Percentiles rank a stretch among this genome's conserved stretches.
Evolutionary conservation across 2,113 vertebrate genomes (phyloP).

Genomic region (Colius striatus): DNA sequence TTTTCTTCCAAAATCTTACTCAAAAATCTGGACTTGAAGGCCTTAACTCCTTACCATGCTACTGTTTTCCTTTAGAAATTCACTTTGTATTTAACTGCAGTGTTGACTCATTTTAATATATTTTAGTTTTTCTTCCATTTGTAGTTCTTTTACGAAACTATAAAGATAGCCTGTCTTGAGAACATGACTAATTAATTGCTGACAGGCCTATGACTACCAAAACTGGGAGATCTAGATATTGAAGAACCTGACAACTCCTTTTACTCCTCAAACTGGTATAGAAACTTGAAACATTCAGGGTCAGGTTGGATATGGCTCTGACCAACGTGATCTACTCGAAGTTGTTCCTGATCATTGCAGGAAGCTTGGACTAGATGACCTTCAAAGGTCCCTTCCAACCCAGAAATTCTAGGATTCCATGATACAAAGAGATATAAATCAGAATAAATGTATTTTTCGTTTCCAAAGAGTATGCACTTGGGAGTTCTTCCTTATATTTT

Average conservation of each 20-base stretch:
- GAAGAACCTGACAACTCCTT: background rate
- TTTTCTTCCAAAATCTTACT: background rate
- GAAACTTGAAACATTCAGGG: background rate
- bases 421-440: background rate
- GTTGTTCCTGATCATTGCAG: background rate
- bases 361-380: background rate
- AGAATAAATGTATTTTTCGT: background rate
- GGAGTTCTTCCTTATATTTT: background rate
- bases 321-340: background rate
- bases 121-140: background rate
- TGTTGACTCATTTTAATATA: background rate
- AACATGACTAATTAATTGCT: background rate
- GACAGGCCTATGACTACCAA: background rate
- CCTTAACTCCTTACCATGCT: background rate
- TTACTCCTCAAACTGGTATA: background rate
- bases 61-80: background rate
- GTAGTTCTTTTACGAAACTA: background rate
- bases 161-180: background rate
- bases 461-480: background rate
- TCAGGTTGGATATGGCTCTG: rapidly evolving
- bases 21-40: background rate
- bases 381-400: background rate
- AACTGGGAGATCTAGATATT: background rate
- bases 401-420: background rate
- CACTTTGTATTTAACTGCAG: background rate